Evolutionary conservation across 2,888 invertebrate species (phyloP).

Genomic region (Vannuccia rotundouncinata): DNA sequence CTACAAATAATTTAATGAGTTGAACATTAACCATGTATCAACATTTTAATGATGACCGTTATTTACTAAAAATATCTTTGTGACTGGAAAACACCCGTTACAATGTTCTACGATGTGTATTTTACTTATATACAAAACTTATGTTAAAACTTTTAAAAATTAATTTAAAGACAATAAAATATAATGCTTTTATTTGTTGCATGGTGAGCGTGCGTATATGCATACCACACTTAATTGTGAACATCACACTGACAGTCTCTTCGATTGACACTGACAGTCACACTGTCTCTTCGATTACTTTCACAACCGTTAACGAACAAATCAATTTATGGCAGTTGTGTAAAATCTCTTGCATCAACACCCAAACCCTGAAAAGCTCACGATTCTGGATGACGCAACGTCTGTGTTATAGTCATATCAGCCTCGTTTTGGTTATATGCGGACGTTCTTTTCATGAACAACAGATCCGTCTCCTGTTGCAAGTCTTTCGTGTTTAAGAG

Average conservation of each 20-base stretch:
- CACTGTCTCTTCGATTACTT: slow-evolving; percentile 14
- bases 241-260: slow-evolving; percentile 18
- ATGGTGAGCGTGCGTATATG: slow-evolving; percentile 23
- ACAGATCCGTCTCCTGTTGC: slow-evolving; percentile 12
- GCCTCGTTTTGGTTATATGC: not conserved
- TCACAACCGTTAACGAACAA: slow-evolving; percentile 3
- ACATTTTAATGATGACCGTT: no score
- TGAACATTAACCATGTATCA: no score
- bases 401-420: not conserved
- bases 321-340: slow-evolving; percentile 15
- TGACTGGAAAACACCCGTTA: no score
- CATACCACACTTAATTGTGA: slow-evolving; percentile 21
- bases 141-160: no score
- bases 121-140: no score
- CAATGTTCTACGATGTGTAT: no score
- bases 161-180: no score
- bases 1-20: no score
- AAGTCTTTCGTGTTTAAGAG: slow-evolving; percentile 15
- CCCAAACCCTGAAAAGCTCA: not conserved
- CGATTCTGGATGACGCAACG: not conserved
- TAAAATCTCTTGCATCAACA: slow-evolving; percentile 15
- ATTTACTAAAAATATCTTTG: no score
- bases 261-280: no score
- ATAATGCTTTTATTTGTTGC: slow-evolving; percentile 13
- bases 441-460: not conserved